Base-by-base conservation (phyloP, 2,888 invertebrate species). In the Nysson spinosus region DNA sequence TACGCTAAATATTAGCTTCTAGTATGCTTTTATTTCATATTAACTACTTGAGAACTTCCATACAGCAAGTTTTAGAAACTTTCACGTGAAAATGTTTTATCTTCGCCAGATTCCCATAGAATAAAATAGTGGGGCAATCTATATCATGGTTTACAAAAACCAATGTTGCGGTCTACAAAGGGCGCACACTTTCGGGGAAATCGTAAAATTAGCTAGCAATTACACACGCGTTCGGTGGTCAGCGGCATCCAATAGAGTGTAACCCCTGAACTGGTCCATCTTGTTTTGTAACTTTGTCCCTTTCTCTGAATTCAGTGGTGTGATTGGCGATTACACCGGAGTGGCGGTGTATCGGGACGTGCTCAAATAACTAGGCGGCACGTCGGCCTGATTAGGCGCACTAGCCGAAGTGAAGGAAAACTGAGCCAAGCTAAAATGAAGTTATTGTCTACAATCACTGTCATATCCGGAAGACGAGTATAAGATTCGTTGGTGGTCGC, bases 331-430 rank as follows among this genome's bases (percentile, higher is more conserved):
- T 74, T 75, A 74, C 68, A 39, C 28, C 40, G 40, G 22, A 52
- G 47, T 69, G 69, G 72, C 61, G 65, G 60, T 61, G 66, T 62
- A 74, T 73, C 70, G 71, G 63, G 52, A 39, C 52, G 49, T 70
- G 69, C 40, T 42, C 52, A 75, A 77, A 75, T 75, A 68, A 75
- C 77, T 75, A 69, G 75, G 75, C 75, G 75, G 77, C 74, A 26
- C 12, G 60, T 12, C 64, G 70, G 57, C 52, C 34, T 30, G 66
- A 60, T 76, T 76, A 70, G 62, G 72, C 72, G 51, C 60, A 54
- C 22, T 28, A 40, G 26, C 34, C n/a, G n/a, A 51, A 57, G 46
- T 44, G n/a, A 50, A 49, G 47, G 34, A 51, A 61, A 57, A 37
- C 30, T 26, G n/a, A 35, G 11, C 35, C 28, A 22, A 30, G 35